Base-by-base conservation (phyloP, 2,113 vertebrate genomes). In the Lamprologus lemairii region DNA sequence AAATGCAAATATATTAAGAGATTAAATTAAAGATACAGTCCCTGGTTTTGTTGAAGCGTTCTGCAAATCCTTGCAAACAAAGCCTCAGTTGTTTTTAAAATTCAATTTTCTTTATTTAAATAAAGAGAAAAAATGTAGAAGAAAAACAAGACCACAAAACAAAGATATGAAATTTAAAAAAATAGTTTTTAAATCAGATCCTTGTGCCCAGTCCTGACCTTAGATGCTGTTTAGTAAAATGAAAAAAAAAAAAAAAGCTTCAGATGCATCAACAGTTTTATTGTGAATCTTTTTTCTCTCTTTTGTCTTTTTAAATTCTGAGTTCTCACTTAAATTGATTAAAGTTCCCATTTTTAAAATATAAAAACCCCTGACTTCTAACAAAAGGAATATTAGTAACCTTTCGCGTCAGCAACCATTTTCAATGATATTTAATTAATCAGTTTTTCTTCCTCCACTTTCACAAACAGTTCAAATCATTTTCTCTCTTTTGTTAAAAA, bases 1-100 rank as follows among this genome's bases (percentile, higher is more conserved):
- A 88, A 78, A 87, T 35, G 71, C 7, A 82, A 65, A 85, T 63
- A 14, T 71, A 49, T 73, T 35, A 89, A 82, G 31, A 85, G 83
- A 78, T 63, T 54, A 82, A 71, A 85, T 83, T 40, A 83, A 75
- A 87, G 68, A 82, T 35, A 53, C 14, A 73, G 33, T 45, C 63
- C 9, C 26, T 63, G 51, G 51, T 83, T 88, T 47, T 83, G 53
- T 80, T 26, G 55, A 10, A 28, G 6, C 3, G 0, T 42, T 26
- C n/a, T 49, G 10, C 51, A 47, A 58, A 47, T 83, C 10, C 23
- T 40, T 7, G 16, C 33, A 33, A 33, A 10, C 23, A 28, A 2
- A 35, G 55, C 33, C 47, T 0, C 10, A 9, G 10, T 14, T 45
- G 9, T 57, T 86, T 23, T 68, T 35, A 28, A 35, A 45, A 45